phyloP scores from a whole-genome alignment of 1,140 invertebrate genomes.

The Rhyzopertha dominica region DNA sequence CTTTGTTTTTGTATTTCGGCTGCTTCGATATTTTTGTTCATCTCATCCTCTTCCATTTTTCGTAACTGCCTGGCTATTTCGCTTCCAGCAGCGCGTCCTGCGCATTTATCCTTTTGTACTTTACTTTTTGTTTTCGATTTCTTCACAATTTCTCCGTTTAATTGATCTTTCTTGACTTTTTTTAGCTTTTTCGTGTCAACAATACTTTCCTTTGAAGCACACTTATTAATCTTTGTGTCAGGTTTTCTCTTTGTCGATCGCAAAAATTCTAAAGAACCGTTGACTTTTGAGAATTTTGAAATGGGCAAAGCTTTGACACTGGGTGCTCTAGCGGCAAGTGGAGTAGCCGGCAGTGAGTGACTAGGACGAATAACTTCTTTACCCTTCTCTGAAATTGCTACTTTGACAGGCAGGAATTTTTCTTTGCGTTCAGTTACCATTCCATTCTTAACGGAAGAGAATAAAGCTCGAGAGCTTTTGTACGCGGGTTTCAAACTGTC shows the following conservation, averaged over 20 bases:
- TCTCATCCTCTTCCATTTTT: conserved; percentile 15
- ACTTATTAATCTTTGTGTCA: no score
- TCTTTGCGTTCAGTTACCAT: conserved; percentile 41
- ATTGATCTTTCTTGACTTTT: conserved; percentile 38
- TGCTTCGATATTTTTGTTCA: conserved; percentile 31
- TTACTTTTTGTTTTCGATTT: conserved; percentile 35
- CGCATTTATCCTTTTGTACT: conserved; percentile 28
- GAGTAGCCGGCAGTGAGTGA: conserved; percentile 3
- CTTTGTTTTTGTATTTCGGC: conserved; percentile 53
- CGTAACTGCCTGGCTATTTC: conserved; percentile 34
- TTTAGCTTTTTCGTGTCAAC: no score
- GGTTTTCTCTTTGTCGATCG: no score
- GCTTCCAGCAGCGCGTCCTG: conserved; percentile 21
- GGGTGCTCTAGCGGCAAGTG: neutral
- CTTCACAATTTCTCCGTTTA: conserved; percentile 33
- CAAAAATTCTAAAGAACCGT: no score
- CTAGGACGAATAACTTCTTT: conserved; percentile 40
- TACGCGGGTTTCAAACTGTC: conserved; percentile 39
- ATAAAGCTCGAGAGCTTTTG: conserved; percentile 45
- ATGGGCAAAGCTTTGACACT: no score
- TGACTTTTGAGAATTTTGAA: no score
- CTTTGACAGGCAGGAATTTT: conserved; percentile 47
- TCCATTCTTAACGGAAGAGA: conserved; percentile 40
- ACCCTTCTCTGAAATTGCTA: conserved; percentile 48
- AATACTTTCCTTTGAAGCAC: no score